Evolutionary conservation across 2,113 vertebrate species (phyloP).

Genomic region (Peucedramus taeniatus): DNA sequence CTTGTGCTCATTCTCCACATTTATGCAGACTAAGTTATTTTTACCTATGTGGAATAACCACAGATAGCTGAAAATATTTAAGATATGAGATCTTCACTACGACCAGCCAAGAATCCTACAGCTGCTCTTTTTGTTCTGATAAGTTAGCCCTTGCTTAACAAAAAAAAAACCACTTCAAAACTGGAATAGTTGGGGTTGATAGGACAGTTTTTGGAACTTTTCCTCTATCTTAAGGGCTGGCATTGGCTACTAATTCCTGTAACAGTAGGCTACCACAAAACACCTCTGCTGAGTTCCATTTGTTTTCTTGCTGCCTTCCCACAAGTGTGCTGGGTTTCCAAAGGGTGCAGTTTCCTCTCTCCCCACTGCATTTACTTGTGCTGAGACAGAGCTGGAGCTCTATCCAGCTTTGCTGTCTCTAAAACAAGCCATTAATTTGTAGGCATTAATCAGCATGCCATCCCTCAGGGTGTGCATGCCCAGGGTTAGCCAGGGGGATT

Average conservation of each 20-base stretch:
- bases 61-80: constrained; percentile 26
- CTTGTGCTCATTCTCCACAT: not conserved
- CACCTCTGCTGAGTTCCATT: not conserved
- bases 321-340: not conserved
- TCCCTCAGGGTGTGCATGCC: not conserved
- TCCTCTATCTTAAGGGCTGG: not conserved
- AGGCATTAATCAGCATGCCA: not conserved
- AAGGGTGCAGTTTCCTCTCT: not conserved
- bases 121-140: not conserved
- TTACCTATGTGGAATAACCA: constrained; percentile 12
- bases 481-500: not conserved
- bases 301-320: not conserved
- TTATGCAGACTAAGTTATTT: not conserved
- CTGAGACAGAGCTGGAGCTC: not conserved
- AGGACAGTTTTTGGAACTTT: not conserved
- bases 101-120: not conserved
- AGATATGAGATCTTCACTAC: not conserved
- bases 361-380: not conserved
- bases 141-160: not conserved
- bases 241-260: not conserved
- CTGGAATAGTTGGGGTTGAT: not conserved
- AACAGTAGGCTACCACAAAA: not conserved
- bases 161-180: not conserved
- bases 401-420: not conserved
- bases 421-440: not conserved